phyloP scores from a whole-genome alignment of 2,113 vertebrate species.

The Tonatia bakeri region DNA sequence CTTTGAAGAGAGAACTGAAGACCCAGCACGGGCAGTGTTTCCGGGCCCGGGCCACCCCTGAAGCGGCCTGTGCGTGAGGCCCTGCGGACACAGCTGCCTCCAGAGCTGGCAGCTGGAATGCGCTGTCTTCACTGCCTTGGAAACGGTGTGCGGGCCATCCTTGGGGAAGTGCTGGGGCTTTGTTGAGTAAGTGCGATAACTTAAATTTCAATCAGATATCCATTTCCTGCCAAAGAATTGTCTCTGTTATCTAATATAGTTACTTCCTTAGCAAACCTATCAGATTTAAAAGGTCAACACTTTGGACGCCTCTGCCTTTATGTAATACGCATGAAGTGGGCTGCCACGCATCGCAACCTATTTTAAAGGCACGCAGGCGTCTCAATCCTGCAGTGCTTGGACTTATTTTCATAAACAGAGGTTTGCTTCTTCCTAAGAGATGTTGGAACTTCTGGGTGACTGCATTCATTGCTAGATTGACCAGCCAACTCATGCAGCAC shows the following conservation, averaged over 20 bases:
- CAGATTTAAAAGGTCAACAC: slow-evolving; percentile 33
- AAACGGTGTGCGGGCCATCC: slow-evolving; percentile 14
- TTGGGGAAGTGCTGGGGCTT: slow-evolving; percentile 35
- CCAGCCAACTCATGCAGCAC: not conserved
- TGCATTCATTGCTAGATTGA: not conserved
- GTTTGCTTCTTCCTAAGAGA: not conserved
- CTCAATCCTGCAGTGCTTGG: not conserved
- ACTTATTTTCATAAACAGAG: not conserved
- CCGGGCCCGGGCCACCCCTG: not conserved
- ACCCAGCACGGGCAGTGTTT: not conserved
- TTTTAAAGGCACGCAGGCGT: not conserved
- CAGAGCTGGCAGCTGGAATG: not conserved
- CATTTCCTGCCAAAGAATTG: slow-evolving; percentile 31
- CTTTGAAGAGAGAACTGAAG: not conserved
- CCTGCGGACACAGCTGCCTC: not conserved
- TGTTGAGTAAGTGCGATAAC: slow-evolving; percentile 33
- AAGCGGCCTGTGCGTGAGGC: not conserved
- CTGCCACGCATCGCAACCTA: not conserved
- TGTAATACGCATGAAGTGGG: not conserved
- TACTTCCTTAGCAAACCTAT: slow-evolving; percentile 7
- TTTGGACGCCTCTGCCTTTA: not conserved
- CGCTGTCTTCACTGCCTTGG: slow-evolving; percentile 29
- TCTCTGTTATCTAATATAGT: slow-evolving; percentile 33
- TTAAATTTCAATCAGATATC: slow-evolving; percentile 61
- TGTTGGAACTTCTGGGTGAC: not conserved